phyloP scores from a whole-genome alignment of 1,140 invertebrate species.

The Lysiphlebus fabarum region DNA sequence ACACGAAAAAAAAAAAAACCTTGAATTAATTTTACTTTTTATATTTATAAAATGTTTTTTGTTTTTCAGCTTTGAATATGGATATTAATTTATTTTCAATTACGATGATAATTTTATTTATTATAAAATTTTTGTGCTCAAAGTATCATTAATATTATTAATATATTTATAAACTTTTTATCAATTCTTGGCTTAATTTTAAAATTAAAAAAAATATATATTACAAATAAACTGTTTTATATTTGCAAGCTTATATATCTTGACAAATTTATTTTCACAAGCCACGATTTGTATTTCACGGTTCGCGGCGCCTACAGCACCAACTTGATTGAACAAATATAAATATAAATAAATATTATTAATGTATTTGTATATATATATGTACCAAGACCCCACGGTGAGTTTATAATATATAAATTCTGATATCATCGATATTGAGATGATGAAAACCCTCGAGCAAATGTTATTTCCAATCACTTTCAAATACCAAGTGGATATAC shows the following conservation, averaged over 20 bases:
- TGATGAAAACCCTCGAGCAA: too few species aligned
- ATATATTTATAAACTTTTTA: background rate
- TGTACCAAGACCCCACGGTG: background rate
- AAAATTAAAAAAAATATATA: too few species aligned
- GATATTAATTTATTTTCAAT: background rate
- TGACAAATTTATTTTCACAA: slow-evolving; percentile 1
- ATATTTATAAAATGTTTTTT: too few species aligned
- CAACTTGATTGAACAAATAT: background rate
- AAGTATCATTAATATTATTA: background rate
- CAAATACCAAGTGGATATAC: too few species aligned
- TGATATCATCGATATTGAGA: too few species aligned
- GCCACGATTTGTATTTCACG: slow-evolving; percentile 11
- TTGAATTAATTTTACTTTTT: background rate
- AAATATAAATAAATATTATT: background rate
- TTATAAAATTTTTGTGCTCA: background rate
- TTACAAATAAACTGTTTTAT: background rate
- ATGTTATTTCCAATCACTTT: too few species aligned
- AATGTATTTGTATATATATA: too few species aligned
- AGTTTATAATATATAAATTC: background rate
- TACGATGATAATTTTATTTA: slow-evolving; percentile 1
- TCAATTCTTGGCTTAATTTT: background rate
- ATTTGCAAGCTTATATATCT: background rate
- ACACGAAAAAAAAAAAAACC: background rate
- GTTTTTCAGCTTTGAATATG: too few species aligned
- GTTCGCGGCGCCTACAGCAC: background rate